phyloP scores from a whole-genome alignment of 2,888 invertebrate species.

The Drosophila dives region DNA sequence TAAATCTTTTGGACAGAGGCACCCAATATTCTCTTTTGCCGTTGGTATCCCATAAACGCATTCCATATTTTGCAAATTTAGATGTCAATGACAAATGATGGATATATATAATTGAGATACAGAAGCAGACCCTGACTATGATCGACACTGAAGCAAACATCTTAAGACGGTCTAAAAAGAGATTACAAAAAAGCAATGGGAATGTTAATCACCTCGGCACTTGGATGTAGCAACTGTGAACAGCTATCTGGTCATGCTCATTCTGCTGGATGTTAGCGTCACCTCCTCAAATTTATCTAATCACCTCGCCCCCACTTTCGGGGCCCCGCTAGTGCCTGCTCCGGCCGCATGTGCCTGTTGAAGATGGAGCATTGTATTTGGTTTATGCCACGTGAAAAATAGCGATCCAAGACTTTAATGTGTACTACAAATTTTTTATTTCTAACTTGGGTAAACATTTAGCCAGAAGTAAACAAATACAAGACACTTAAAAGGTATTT shows the following conservation, averaged over 20 bases:
- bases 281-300: constrained; percentile 63
- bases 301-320: constrained; percentile 39
- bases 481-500: constrained; percentile 77
- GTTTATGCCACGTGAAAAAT: constrained; percentile 73
- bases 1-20: background rate
- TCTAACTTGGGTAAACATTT: constrained; percentile 75
- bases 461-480: constrained; percentile 75
- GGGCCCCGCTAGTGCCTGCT: background rate
- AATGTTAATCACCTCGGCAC: constrained; percentile 12
- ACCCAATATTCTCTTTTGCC: background rate
- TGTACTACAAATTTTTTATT: constrained; percentile 71
- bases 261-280: constrained; percentile 52
- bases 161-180: background rate
- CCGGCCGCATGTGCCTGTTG: constrained; percentile 20
- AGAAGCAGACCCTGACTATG: background rate
- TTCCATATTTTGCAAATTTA: background rate
- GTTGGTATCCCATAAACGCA: background rate
- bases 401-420: constrained; percentile 72
- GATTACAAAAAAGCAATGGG: constrained; percentile 1
- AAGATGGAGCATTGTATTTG: constrained; percentile 55
- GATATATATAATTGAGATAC: background rate
- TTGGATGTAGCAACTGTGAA: constrained; percentile 35
- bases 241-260: constrained; percentile 60
- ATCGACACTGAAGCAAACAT: background rate
- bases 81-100: background rate